Evolutionary conservation across 2,797 vertebrate genomes (phyloP), one percentile per base, ranked within the genome.

Genomic region (Apogon hyalosoma): DNA sequence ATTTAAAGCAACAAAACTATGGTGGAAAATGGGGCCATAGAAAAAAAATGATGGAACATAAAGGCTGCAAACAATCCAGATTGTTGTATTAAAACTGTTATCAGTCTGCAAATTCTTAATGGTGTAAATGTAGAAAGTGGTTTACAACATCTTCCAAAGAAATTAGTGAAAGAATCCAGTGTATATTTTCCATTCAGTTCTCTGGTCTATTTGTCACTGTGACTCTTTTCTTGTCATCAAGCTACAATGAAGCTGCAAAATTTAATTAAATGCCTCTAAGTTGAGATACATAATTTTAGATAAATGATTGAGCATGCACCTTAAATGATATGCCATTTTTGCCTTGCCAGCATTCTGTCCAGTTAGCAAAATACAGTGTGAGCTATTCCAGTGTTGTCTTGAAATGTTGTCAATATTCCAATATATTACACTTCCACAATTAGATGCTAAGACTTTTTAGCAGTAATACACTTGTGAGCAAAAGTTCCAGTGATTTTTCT

Each of bases 341-440:
- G 33, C 79, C 21, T 60, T 53, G 69, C 55, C 70, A 88, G 69
- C 73, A 84, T 82, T 80, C 18, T 71, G 63, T 88, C 86, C 77
- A 83, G 85, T 91, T 75, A 72, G 47, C 46, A 69, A 79, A 69
- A 63, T 75, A 83, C 84, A 90, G 83, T 89, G 71, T 85, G 66
- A 87, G 78, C 60, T 75, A 75, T 86, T 91, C 88, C 89, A 92
- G 87, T 91, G 87, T 89, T 85, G 11, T 83, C 45, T 79, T 73
- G 60, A 81, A 81, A 83, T 83, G 78, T 78, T 79, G 81, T 86
- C 89, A 91, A 79, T 88, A 83, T 85, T 82, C 38, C 38, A 69
- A 87, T 80, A 75, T 73, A 33, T 53, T 53, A 19, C 18, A 69
- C 53, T 67, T 83, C 47, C 70, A 66, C 50, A 38, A 72, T 78